Percentiles rank a stretch among this genome's conserved stretches.
phyloP scores from a whole-genome alignment of 2,113 vertebrate species.

The Notarius lentiginosus region DNA sequence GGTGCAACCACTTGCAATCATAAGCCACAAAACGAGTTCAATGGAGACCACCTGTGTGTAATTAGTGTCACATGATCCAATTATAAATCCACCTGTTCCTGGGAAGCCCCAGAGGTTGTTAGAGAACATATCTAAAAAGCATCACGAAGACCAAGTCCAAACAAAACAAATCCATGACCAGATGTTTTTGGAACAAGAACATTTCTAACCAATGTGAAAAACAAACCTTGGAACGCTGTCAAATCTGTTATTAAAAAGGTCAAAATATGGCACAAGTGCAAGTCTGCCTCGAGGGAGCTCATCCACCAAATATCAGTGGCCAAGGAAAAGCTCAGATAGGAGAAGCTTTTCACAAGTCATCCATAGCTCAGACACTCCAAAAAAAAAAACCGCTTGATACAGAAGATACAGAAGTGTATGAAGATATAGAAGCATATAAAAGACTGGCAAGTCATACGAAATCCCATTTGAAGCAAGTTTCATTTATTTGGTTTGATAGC shows the following conservation, averaged over 20 bases:
- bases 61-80: conserved; percentile 4
- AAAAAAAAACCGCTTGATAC: neutral
- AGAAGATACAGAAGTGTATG: no score
- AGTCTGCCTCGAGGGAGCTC: neutral
- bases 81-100: neutral
- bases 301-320: neutral
- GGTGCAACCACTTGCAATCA: neutral
- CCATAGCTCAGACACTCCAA: neutral
- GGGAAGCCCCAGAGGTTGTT: neutral
- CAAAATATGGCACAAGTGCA: neutral
- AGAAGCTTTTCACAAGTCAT: neutral
- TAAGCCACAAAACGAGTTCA: neutral
- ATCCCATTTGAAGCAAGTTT: neutral
- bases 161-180: neutral
- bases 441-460: neutral
- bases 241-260: neutral
- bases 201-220: neutral
- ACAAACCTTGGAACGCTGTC: neutral
- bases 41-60: neutral
- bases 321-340: neutral
- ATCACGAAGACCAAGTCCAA: neutral
- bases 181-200: neutral
- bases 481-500: no score
- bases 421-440: no score
- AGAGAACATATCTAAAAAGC: neutral